Conservation (phyloP, 2,113 vertebrate genomes). For the Gasterosteus aculeatus region DNA sequence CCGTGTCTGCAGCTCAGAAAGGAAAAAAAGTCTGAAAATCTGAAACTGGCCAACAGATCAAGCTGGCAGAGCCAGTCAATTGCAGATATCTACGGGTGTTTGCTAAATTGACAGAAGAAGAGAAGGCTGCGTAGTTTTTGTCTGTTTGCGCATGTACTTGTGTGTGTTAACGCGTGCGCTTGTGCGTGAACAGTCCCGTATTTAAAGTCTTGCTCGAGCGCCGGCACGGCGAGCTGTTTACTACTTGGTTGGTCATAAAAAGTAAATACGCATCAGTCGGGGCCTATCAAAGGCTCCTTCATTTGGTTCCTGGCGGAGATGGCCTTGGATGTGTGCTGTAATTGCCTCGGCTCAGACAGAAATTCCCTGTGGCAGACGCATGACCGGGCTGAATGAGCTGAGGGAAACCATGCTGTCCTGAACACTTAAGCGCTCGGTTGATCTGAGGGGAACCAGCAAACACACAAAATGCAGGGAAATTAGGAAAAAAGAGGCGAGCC, state of each 20-base stretch:
- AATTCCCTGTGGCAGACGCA: constrained; percentile 67
- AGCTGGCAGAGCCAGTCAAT: constrained; percentile 12
- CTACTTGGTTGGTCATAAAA: constrained; percentile 75
- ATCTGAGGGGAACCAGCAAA: constrained; percentile 54
- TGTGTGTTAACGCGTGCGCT: constrained; percentile 23
- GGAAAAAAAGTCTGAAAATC: constrained; percentile 59
- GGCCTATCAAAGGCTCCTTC: constrained; percentile 77
- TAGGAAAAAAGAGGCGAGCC: constrained; percentile 28
- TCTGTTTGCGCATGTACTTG: background rate
- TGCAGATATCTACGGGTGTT: constrained; percentile 4
- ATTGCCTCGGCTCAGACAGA: constrained; percentile 63
- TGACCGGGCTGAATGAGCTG: constrained; percentile 48
- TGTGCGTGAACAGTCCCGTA: constrained; percentile 54
- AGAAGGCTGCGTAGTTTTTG: constrained; percentile 3
- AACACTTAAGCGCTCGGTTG: constrained; percentile 62
- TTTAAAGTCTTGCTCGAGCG: constrained; percentile 57
- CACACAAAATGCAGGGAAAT: constrained; percentile 54
- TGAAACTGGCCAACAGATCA: constrained; percentile 48
- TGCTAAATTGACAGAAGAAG: background rate
- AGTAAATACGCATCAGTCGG: constrained; percentile 70
- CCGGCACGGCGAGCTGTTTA: constrained; percentile 77
- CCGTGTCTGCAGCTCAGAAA: constrained; percentile 61
- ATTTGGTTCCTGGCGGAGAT: constrained; percentile 58
- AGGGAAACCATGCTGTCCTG: constrained; percentile 68
- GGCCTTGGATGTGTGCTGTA: constrained; percentile 67